Percentiles rank a stretch among this genome's conserved stretches.
These are phyloP conservation scores for Macroramphosus scolopax DNA, from an alignment of 2,797 vertebrate species.

Conservation along the genomic window DNA sequence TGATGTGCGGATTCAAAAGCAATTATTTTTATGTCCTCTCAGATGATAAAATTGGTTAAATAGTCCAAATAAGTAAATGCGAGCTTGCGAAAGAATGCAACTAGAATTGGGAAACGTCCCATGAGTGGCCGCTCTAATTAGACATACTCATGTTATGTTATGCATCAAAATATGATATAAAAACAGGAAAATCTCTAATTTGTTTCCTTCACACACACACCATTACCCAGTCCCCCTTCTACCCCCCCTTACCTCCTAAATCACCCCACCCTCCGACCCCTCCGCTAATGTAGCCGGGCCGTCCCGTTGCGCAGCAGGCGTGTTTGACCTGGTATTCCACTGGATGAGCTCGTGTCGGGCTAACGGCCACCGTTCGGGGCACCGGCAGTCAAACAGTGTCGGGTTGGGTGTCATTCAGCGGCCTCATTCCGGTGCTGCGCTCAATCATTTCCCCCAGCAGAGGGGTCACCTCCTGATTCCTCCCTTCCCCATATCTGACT, in stretches of 20 bases:
- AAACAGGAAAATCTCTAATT: no score
- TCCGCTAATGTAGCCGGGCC: constrained; percentile 18
- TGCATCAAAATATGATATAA: no score
- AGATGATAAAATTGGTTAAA: constrained; percentile 20
- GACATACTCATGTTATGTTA: no score
- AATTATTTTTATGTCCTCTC: constrained; percentile 24
- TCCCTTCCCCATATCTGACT: constrained; percentile 61
- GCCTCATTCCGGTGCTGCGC: constrained; percentile 49
- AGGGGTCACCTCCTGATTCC: constrained; percentile 63
- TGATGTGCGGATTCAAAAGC: constrained; percentile 24
- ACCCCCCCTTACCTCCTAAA: neutral
- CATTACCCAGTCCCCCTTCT: no score
- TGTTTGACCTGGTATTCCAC: constrained; percentile 66
- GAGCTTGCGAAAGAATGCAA: no score
- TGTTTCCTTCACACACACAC: neutral
- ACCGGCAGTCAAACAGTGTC: constrained; percentile 47
- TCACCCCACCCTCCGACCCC: neutral
- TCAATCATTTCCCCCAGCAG: constrained; percentile 65
- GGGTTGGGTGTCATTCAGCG: constrained; percentile 64
- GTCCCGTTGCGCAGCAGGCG: constrained; percentile 40
- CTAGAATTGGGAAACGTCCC: no score
- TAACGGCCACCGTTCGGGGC: constrained; percentile 48
- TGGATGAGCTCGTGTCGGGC: constrained; percentile 53
- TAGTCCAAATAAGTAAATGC: no score
- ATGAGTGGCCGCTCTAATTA: no score